A percentile compares a stretch with the other conserved stretches of the same genome.
These are phyloP conservation scores for Diachrysia chrysitis DNA, from an alignment of 2,888 invertebrate genomes.

Conservation along the genomic window DNA sequence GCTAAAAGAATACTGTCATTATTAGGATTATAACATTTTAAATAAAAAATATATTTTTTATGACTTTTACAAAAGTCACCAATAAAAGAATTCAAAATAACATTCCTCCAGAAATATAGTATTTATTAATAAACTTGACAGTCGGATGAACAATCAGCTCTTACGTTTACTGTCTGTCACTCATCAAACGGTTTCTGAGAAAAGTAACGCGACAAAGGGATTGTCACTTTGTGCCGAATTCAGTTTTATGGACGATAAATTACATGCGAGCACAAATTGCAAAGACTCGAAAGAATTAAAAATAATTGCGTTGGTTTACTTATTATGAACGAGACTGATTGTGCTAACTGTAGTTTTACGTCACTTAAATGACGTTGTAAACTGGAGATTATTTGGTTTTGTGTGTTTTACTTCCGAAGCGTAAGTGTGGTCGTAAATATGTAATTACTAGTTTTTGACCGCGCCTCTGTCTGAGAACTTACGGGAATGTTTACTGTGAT, in stretches of 20 bases:
- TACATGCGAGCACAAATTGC: slow-evolving; percentile 50
- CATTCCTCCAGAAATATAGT: slow-evolving; percentile 47
- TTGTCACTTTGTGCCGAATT: slow-evolving; percentile 61
- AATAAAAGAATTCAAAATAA: slow-evolving; percentile 28
- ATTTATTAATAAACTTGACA: slow-evolving; percentile 49
- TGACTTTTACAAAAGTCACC: slow-evolving; percentile 12
- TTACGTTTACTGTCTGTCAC: slow-evolving; percentile 54
- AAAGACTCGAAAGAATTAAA: slow-evolving; percentile 52
- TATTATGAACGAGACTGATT: slow-evolving; percentile 44
- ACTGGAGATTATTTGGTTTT: slow-evolving; percentile 27
- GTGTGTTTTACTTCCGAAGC: not conserved
- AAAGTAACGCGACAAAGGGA: slow-evolving; percentile 58
- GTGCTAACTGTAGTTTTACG: slow-evolving; percentile 51
- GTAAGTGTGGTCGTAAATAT: not conserved
- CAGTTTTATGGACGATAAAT: slow-evolving; percentile 60
- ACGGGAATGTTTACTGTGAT: not conserved
- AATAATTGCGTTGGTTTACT: slow-evolving; percentile 46
- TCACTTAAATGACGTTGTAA: slow-evolving; percentile 36
- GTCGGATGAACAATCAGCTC: slow-evolving; percentile 39
- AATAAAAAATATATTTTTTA: too few relatives aligned
- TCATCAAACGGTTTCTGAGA: slow-evolving; percentile 58
- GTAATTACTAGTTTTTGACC: slow-evolving; percentile 4
- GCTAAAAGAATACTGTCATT: too few relatives aligned
- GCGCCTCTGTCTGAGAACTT: not conserved
- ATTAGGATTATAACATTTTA: too few relatives aligned